These are phyloP conservation scores for Melipona quadrifasciata DNA, from an alignment of 1,140 invertebrate species.

Conservation along the genomic window DNA sequence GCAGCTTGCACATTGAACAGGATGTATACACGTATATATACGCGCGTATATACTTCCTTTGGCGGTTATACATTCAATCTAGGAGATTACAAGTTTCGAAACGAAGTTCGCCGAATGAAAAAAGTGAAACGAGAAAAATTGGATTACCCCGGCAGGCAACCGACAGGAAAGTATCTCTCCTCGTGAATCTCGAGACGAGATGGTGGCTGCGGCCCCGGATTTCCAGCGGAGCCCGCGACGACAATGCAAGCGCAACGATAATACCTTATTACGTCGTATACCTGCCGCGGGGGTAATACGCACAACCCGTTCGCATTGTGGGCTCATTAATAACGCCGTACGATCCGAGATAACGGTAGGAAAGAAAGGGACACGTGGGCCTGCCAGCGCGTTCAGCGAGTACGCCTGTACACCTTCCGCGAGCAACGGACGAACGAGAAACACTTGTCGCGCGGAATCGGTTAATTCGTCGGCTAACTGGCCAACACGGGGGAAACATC, in stretches of 20 bases:
- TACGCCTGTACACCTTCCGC: neutral
- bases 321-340: constrained; percentile 37
- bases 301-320: constrained; percentile 28
- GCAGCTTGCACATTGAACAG: constrained; percentile 52
- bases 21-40: neutral
- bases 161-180: neutral
- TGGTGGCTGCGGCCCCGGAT: constrained; percentile 3
- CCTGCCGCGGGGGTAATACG: constrained; percentile 5
- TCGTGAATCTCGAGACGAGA: constrained; percentile 15
- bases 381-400: neutral
- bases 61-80: constrained; percentile 6
- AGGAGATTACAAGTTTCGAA: constrained; percentile 32
- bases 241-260: constrained; percentile 28
- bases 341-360: constrained; percentile 37
- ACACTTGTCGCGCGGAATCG: constrained; percentile 28
- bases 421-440: constrained; percentile 20
- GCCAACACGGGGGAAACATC: neutral
- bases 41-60: neutral
- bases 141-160: neutral
- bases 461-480: constrained; percentile 19
- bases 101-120: constrained; percentile 11
- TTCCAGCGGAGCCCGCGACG: neutral
- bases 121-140: constrained; percentile 11
- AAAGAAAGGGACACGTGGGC: neutral
- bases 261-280: constrained; percentile 35